Evolutionary conservation across 1,140 invertebrate genomes (phyloP), one percentile per base, ranked within the genome.

Genomic region (Polyergus mexicanus): DNA sequence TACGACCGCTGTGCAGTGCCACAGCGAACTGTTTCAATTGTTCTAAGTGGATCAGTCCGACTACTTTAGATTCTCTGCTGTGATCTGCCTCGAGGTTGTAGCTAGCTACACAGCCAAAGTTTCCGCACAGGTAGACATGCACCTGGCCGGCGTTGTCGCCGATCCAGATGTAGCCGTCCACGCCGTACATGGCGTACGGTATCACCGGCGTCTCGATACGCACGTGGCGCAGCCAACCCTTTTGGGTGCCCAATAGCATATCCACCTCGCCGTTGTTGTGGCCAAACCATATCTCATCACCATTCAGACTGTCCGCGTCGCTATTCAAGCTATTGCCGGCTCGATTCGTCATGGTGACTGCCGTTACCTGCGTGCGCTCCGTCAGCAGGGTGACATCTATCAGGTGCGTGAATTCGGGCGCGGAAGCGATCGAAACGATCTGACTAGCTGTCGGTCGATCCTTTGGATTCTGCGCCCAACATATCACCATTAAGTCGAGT

Each of bases 401-500:
- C 44, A 99, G 94, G 94, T 99, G 98, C 5, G 97, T 97, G 94
- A 99, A 99, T 95, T 99, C 99, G 0, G 99, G 98, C 2, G 98
- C 98, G 16, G 97, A 97, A 0, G 97, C 97, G 68, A 99, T 98
- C 0, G 97, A 98, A 16, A 99, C 98, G 54, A 99, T 98, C 94
- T 99, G 98, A 92, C 98, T 98, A 0, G 99, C 98, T 0, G 98
- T 98, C 0, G 99, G 99, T 47, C 99, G 96, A 91, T 98, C 96
- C 87, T 97, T 97, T 0, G 98, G 98, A 91, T 97, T 97, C 87
- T 99, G 98, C 4, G 97, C 96, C 99, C 99, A 99, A 92, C 98
- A 99, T 2, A 98, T 96, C 0, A 98, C 98, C 98, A 99, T 99
- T 19, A 99, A 95, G 95, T 99, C 99, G 75, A 99, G 95, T 89